phyloP scores from a whole-genome alignment of 2,113 vertebrate genomes.

The Xerus inauris region DNA sequence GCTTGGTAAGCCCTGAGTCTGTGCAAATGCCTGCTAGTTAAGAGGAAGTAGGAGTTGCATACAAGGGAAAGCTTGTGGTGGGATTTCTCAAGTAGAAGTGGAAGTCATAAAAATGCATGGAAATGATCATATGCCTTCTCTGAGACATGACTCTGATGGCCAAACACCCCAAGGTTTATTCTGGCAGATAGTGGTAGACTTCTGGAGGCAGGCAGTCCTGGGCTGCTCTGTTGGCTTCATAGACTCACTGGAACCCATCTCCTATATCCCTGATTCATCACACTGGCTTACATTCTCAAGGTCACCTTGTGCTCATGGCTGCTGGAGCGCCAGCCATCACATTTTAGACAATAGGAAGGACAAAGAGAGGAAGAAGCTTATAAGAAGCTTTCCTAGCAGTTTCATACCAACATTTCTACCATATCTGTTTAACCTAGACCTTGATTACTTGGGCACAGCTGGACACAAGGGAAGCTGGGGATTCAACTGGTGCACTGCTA shows the following conservation, averaged over 20 bases:
- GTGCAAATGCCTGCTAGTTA: not conserved
- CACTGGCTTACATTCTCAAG: not conserved
- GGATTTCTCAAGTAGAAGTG: not conserved
- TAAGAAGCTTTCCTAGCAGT: not conserved
- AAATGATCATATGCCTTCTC: not conserved
- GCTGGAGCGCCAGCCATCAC: not conserved
- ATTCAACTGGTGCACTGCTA: not conserved
- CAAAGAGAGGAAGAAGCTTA: not conserved
- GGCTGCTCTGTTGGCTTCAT: not conserved
- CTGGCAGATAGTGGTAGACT: not conserved
- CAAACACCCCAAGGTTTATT: not conserved
- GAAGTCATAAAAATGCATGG: not conserved
- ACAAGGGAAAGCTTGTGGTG: not conserved
- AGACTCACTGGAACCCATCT: not conserved
- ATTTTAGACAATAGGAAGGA: not conserved
- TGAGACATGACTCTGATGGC: not conserved
- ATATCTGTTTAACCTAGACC: not conserved
- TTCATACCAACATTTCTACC: not conserved
- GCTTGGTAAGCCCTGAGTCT: slow-evolving; percentile 61
- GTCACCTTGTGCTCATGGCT: not conserved
- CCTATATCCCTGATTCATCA: not conserved
- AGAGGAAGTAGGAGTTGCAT: not conserved
- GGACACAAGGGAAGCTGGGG: not conserved
- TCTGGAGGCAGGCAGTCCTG: not conserved
- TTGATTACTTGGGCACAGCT: not conserved